Percentiles rank a stretch among this genome's conserved stretches.
Conservation (phyloP, 2,888 invertebrate species). For the Dendrolimus houi region DNA sequence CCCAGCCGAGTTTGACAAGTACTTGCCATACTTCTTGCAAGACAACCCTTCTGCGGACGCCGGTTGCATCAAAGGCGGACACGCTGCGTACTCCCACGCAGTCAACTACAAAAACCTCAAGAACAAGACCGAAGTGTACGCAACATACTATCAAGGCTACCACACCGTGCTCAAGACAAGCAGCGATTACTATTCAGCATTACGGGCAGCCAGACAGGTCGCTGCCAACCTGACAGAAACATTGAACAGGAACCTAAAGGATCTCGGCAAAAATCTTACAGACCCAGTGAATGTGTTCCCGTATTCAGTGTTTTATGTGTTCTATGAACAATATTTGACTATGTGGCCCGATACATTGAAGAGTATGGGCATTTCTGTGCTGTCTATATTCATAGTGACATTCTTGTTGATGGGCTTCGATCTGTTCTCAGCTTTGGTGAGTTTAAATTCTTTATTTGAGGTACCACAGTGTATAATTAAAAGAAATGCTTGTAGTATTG, state of each 20-base stretch:
- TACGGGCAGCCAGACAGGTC: constrained; percentile 88
- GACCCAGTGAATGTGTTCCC: constrained; percentile 83
- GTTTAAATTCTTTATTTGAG: constrained; percentile 11
- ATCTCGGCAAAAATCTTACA: constrained; percentile 50
- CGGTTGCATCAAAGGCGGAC: constrained; percentile 88
- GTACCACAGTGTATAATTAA: no score
- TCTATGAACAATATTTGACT: constrained; percentile 98
- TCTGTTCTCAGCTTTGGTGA: constrained; percentile 86
- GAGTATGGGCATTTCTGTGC: constrained; percentile 90
- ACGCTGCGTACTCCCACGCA: constrained; percentile 87
- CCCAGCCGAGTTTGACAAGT: constrained; percentile 79
- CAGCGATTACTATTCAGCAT: constrained; percentile 91
- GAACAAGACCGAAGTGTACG: constrained; percentile 74
- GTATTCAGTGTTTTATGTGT: constrained; percentile 97
- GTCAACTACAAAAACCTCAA: constrained; percentile 76
- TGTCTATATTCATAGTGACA: constrained; percentile 96
- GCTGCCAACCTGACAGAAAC: constrained; percentile 88
- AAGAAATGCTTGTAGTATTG: no score
- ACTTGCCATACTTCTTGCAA: constrained; percentile 87
- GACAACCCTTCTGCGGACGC: constrained; percentile 82
- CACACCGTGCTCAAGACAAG: constrained; percentile 95
- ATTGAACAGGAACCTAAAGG: constrained; percentile 77
- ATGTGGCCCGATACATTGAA: constrained; percentile 94
- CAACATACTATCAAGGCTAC: constrained; percentile 91
- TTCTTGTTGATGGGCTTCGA: constrained; percentile 96